Evolutionary conservation across 1,140 invertebrate genomes (phyloP).

Genomic region (Matsumurasca onukii): DNA sequence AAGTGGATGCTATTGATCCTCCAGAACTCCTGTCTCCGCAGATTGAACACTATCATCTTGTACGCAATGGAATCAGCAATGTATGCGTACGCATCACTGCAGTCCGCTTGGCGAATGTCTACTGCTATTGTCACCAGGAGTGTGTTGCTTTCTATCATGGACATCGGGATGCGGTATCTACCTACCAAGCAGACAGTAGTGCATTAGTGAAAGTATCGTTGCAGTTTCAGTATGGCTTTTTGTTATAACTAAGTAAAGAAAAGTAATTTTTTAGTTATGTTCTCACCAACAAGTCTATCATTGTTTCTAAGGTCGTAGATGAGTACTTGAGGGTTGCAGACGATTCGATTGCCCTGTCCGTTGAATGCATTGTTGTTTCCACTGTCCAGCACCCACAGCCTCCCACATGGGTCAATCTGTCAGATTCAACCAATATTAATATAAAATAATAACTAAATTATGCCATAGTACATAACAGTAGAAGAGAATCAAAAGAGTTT

Average conservation of each 20-base stretch:
- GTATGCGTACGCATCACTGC: conserved; percentile 67
- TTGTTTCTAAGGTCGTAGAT: conserved; percentile 59
- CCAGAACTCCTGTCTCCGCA: conserved; percentile 59
- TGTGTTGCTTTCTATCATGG: conserved; percentile 48
- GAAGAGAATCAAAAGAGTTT: too few species aligned
- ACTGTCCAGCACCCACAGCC: conserved; percentile 67
- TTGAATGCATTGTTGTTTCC: conserved; percentile 52
- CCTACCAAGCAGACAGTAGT: conserved; percentile 44
- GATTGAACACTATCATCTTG: conserved; percentile 68
- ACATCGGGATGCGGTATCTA: conserved; percentile 55
- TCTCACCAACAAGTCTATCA: conserved; percentile 39
- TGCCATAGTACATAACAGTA: too few species aligned
- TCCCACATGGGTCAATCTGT: conserved; percentile 62
- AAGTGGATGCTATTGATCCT: conserved; percentile 64
- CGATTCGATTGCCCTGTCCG: conserved; percentile 44
- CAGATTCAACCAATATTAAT: conserved; percentile 34
- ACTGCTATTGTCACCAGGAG: conserved; percentile 57
- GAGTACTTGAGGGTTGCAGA: conserved; percentile 62
- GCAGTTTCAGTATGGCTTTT: too few species aligned
- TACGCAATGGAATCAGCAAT: conserved; percentile 71
- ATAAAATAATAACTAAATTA: too few species aligned
- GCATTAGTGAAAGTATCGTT: background rate
- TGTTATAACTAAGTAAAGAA: too few species aligned
- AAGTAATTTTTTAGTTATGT: too few species aligned
- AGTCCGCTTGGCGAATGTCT: conserved; percentile 59